phyloP scores from a whole-genome alignment of 2,888 invertebrate species.

The Acanthococcus lagerstroemiae region DNA sequence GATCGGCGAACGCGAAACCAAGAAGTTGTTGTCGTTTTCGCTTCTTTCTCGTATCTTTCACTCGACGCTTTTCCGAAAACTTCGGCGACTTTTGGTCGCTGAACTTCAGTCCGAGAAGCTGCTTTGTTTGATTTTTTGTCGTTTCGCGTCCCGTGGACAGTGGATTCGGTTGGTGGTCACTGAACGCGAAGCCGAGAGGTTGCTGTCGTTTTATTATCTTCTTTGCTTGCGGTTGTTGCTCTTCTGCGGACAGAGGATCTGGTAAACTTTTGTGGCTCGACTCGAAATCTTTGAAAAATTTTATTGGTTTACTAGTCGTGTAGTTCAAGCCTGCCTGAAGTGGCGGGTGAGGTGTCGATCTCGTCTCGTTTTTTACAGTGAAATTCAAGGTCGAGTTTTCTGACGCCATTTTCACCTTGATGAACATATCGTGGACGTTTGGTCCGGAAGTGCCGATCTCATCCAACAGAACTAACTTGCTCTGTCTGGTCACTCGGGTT shows the following conservation, averaged over 20 bases:
- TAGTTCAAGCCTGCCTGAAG: too few species aligned
- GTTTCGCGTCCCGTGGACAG: neutral
- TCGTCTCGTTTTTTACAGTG: neutral
- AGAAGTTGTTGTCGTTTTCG: neutral
- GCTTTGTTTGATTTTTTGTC: too few species aligned
- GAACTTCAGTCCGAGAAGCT: too few species aligned
- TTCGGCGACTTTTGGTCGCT: neutral
- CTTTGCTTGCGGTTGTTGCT: too few species aligned
- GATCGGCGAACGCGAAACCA: neutral
- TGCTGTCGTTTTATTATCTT: too few species aligned
- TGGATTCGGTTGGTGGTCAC: neutral
- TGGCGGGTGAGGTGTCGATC: too few species aligned
- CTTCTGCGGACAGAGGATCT: too few species aligned
- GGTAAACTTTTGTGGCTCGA: neutral
- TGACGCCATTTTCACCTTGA: neutral
- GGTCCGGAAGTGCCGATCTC: conserved; percentile 15
- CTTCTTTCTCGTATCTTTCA: neutral
- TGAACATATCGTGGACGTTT: neutral
- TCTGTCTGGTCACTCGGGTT: conserved; percentile 11
- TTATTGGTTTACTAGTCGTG: neutral
- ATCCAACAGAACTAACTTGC: conserved; percentile 1
- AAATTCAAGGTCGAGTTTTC: neutral
- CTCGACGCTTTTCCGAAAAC: neutral
- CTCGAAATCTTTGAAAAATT: neutral
- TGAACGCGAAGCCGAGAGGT: too few species aligned